Base-by-base conservation (phyloP, 2,888 invertebrate genomes). In the Sarcophaga rosellei region DNA sequence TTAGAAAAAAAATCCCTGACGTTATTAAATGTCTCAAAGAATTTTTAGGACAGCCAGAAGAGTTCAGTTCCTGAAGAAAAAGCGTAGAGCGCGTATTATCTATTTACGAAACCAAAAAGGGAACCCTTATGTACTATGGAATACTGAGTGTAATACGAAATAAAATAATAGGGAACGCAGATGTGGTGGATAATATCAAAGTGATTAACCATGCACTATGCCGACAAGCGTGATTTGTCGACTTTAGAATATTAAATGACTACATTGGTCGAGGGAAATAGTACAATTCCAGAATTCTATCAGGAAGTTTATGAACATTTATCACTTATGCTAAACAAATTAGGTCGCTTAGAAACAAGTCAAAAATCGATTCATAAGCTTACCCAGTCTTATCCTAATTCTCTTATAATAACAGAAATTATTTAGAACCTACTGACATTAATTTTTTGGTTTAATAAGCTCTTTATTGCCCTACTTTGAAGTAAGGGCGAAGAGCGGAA, bases 291-390 rank as follows among this genome's bases (percentile, higher is more conserved):
- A 5, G 85, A 89, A 25, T 89, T 88, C 45, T 89, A 89, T 44
- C 84, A 89, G 63, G 25, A 59, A 15, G 88, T 89, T 1, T 89
- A 88, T 53, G 62, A 85, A 2, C n/a, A n/a, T n/a, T 65, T 88
- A 2, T 88, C 90, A 10, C 62, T 89, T 2, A 89, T 89, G 5
- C 21, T 89, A 21, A 89, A 89, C 73, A 88, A 90, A 84, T 69
- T 89, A 47, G 45, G 35, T 8, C 81, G 82, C n/a, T 81, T 88
- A 70, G 88, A 89, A 6, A 57, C 85, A 12, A 74, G 87, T 11
- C 20, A 20, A 11, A 88, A 89, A 25, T 25, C 87, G 15, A 23
- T 87, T 6, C 21, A 77, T 0, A 57, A 86, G 11, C 61, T 88
- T 12, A 88, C 84, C 0, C 23, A 77, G 25, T 81, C 85, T 2